Percentiles rank a stretch among this genome's conserved stretches.
Evolutionary conservation across 2,113 vertebrate species (phyloP).

Genomic region (Ceyx melanurus): DNA sequence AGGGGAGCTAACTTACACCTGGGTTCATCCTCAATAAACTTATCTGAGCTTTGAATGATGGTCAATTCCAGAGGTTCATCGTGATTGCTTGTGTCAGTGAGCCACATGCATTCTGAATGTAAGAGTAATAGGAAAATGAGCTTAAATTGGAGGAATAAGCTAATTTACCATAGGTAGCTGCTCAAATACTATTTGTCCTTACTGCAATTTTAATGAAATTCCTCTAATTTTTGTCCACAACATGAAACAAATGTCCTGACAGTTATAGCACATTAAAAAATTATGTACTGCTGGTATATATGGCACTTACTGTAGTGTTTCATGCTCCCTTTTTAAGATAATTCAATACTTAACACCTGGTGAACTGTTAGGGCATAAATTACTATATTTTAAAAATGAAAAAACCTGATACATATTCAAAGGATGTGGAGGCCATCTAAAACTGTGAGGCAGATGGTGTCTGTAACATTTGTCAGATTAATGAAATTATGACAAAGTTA

Average conservation of each 20-base stretch:
- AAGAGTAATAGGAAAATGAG: not conserved
- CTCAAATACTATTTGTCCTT: not conserved
- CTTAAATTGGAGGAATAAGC: not conserved
- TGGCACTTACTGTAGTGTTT: not conserved
- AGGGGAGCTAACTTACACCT: not conserved
- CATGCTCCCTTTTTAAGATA: not conserved
- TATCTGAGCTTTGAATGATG: not conserved
- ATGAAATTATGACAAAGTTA: not conserved
- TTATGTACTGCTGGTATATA: not conserved
- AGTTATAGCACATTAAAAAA: not conserved
- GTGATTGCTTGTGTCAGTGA: not conserved
- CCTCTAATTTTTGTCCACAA: not conserved
- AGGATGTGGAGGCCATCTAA: not conserved
- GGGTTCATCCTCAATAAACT: not conserved
- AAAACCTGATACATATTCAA: not conserved
- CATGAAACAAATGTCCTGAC: not conserved
- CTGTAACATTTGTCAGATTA: not conserved
- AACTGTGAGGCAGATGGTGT: not conserved
- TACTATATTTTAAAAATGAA: not conserved
- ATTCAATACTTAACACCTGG: not conserved
- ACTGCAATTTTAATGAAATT: not conserved
- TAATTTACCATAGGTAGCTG: not conserved
- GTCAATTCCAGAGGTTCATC: not conserved
- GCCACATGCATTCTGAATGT: not conserved
- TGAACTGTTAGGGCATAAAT: not conserved